A percentile compares a stretch with the other conserved stretches of the same genome.
Conservation (phyloP, 1,140 invertebrate species). For the Lycorma delicatula region DNA sequence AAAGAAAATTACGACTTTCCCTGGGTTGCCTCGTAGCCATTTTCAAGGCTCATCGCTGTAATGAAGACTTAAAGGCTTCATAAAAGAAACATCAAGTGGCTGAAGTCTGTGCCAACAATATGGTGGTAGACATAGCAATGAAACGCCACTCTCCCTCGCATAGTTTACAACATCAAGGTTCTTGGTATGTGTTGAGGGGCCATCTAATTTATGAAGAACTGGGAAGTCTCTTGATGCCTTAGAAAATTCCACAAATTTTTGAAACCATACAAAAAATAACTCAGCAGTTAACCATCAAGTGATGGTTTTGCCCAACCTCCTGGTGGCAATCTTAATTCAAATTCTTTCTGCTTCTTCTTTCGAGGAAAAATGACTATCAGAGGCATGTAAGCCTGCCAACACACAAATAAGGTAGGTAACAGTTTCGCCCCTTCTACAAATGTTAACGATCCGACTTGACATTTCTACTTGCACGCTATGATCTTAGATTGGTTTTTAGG, state of each 20-base stretch:
- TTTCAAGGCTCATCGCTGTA: constrained; percentile 30
- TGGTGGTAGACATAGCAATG: constrained; percentile 31
- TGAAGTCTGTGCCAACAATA: constrained; percentile 32
- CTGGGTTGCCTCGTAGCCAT: constrained; percentile 35
- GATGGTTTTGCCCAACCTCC: too few relatives aligned
- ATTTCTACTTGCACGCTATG: too few relatives aligned
- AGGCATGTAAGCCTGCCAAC: too few relatives aligned
- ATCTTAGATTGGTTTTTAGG: too few relatives aligned
- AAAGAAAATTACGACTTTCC: constrained; percentile 29
- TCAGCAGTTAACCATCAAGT: too few relatives aligned
- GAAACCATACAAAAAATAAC: too few relatives aligned
- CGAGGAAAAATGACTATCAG: too few relatives aligned
- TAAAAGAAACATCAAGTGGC: constrained; percentile 32
- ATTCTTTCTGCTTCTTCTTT: too few relatives aligned
- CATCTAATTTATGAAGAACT: background rate
- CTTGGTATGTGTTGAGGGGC: background rate
- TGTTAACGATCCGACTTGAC: too few relatives aligned
- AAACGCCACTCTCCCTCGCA: constrained; percentile 26
- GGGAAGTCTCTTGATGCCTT: background rate
- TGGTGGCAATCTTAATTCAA: too few relatives aligned
- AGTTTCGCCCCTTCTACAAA: too few relatives aligned
- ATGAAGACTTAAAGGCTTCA: constrained; percentile 22
- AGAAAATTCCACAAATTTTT: background rate
- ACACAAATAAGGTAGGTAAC: too few relatives aligned
- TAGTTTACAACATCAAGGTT: constrained; percentile 17